Percentiles rank a stretch among this genome's conserved stretches.
Conservation (phyloP, 1,140 invertebrate genomes). For the Venustaconcha ellipsiformis region DNA sequence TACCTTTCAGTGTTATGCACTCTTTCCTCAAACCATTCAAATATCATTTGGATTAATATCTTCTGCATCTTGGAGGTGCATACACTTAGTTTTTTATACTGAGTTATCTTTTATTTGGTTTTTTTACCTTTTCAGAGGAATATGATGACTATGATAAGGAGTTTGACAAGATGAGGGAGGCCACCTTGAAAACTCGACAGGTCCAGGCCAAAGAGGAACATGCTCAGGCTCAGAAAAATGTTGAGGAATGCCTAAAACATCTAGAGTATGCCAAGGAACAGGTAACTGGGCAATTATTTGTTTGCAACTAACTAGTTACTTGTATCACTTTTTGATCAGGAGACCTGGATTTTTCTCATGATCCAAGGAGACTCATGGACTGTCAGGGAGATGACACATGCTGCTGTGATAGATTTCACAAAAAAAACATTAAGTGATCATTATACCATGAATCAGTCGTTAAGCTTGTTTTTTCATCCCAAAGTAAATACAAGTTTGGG, state of each 20-base stretch:
- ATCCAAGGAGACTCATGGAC: too few relatives aligned
- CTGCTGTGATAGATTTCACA: too few relatives aligned
- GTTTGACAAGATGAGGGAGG: slow-evolving; percentile 68
- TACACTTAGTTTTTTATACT: neutral
- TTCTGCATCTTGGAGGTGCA: neutral
- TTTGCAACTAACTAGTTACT: neutral
- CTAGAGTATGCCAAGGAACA: slow-evolving; percentile 40
- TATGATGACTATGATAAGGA: slow-evolving; percentile 68
- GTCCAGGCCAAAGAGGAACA: slow-evolving; percentile 64
- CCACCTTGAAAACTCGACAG: slow-evolving; percentile 63
- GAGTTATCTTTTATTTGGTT: neutral
- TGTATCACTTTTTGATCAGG: slow-evolving; percentile 1
- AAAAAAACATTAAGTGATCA: too few relatives aligned
- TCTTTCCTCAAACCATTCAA: too few relatives aligned
- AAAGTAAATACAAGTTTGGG: too few relatives aligned
- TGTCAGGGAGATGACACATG: too few relatives aligned
- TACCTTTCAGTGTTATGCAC: too few relatives aligned
- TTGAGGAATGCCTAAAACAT: slow-evolving; percentile 61
- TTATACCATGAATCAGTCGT: too few relatives aligned
- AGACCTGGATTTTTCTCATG: too few relatives aligned
- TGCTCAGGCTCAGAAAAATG: slow-evolving; percentile 45
- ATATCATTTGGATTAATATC: too few relatives aligned
- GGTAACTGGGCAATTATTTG: slow-evolving; percentile 7
- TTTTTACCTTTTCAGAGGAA: slow-evolving; percentile 52
- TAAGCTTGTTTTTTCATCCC: too few relatives aligned